These are phyloP conservation scores for Leptocoma aspasia DNA, from an alignment of 2,113 vertebrate genomes.

Conservation along the genomic window DNA sequence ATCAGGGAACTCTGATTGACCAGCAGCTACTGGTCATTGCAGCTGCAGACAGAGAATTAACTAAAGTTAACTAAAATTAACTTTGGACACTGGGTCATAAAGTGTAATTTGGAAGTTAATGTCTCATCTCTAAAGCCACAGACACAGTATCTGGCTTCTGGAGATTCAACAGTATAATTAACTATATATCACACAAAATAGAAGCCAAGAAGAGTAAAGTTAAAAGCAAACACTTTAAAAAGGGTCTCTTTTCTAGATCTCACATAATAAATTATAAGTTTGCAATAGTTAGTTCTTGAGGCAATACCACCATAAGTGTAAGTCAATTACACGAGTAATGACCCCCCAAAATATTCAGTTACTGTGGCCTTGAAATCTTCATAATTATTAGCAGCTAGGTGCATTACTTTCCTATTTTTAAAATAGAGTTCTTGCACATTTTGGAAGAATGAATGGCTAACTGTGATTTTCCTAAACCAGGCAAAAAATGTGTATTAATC, in stretches of 20 bases:
- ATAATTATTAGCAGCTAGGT: neutral
- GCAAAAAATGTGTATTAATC: neutral
- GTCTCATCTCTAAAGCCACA: neutral
- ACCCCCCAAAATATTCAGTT: neutral
- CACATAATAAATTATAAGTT: neutral
- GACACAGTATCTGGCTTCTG: neutral
- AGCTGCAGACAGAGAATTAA: neutral
- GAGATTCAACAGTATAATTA: neutral
- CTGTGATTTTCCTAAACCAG: neutral
- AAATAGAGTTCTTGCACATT: neutral
- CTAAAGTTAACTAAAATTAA: neutral
- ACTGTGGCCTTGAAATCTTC: neutral
- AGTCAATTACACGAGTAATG: neutral
- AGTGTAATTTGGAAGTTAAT: neutral
- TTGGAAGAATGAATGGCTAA: neutral
- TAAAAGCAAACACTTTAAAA: neutral
- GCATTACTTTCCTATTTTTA: neutral
- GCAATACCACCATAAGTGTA: neutral
- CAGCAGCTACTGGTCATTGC: neutral
- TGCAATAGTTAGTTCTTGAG: neutral
- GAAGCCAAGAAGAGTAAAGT: neutral
- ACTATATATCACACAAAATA: neutral
- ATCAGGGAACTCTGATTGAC: neutral
- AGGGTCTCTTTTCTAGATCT: neutral
- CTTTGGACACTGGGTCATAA: neutral